phyloP scores from a whole-genome alignment of 2,888 invertebrate species.

The Euplagia quadripunctaria region DNA sequence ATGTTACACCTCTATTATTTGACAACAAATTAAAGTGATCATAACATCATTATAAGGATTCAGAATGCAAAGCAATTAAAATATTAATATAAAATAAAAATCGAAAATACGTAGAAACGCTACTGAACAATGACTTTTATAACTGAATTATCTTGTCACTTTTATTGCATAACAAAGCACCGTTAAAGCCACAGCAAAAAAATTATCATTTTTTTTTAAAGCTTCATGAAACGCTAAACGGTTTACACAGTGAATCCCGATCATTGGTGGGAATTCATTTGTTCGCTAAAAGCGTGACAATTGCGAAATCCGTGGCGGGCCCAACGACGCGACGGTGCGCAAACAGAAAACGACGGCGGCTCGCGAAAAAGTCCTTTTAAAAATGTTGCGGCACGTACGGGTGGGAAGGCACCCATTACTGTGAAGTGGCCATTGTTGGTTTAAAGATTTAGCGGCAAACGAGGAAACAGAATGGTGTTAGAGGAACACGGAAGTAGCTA shows the following conservation, averaged over 20 bases:
- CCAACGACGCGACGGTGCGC: constrained; percentile 64
- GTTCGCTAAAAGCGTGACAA: constrained; percentile 81
- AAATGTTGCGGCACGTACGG: constrained; percentile 87
- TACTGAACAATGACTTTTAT: background rate
- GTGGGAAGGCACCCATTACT: constrained; percentile 84
- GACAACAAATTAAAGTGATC: constrained; percentile 21
- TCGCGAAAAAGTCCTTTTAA: constrained; percentile 87
- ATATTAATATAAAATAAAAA: background rate
- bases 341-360: constrained; percentile 75
- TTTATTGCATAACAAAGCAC: background rate
- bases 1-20: constrained; percentile 45
- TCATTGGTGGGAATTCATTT: constrained; percentile 81
- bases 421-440: constrained; percentile 84
- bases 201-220: constrained; percentile 45
- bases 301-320: constrained; percentile 66
- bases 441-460: constrained; percentile 82
- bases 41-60: background rate
- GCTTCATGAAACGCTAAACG: constrained; percentile 71
- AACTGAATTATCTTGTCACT: background rate
- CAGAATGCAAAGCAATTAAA: background rate
- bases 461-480: constrained; percentile 55
- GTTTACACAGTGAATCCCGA: constrained; percentile 77
- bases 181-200: constrained; percentile 21
- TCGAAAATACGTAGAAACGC: background rate
- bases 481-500: constrained; percentile 13